Base-by-base conservation (phyloP, 2,113 vertebrate species). In the Camelus bactrianus region DNA sequence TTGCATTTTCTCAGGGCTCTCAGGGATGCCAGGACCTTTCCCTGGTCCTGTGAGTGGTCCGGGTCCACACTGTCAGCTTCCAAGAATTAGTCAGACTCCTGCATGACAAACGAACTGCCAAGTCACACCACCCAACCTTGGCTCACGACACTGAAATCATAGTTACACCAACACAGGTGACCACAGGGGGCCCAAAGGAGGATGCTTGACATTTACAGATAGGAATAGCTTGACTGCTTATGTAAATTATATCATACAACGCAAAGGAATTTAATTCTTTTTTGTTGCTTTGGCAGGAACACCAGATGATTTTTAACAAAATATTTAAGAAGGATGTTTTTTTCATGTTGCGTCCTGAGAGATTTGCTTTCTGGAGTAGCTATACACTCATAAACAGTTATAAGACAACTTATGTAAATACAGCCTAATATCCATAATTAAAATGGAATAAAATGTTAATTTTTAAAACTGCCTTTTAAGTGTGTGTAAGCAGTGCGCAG, bases 291-390 rank as follows among this genome's bases (percentile, higher is more conserved):
- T 96, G 94, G 95, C 89, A 87, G 91, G 69, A 91, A 94, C 65
- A 96, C 93, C 93, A 95, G 92, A 84, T 73, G 52, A 89, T 85
- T 94, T 93, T 94, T 50, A 97, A 96, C 88, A 91, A 96, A 97
- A 97, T 96, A 97, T 94, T 97, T 92, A 97, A 93, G 58, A 50
- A 89, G 85, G 69, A 48, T 75, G 80, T 72, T 84, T 93, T 94
- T 94, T 69, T 81, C 72, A 73, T 28, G 3, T 89, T 70, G 46
- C 28, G 13, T 91, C 62, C 24, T 75, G 32, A 81, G 67, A 96
- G 69, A 79, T 94, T 69, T 82, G 64, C 72, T 82, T 96, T 75
- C 92, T 50, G 77, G 64, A 86, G 91, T 82, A 94, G 82, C 50
- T 94, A 65, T 75, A 35, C 30, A 93, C 65, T 94, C 64, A 50